Evolutionary conservation across 2,797 vertebrate genomes (phyloP), one percentile per base, ranked within the genome.

Genomic region (Lutra lutra): DNA sequence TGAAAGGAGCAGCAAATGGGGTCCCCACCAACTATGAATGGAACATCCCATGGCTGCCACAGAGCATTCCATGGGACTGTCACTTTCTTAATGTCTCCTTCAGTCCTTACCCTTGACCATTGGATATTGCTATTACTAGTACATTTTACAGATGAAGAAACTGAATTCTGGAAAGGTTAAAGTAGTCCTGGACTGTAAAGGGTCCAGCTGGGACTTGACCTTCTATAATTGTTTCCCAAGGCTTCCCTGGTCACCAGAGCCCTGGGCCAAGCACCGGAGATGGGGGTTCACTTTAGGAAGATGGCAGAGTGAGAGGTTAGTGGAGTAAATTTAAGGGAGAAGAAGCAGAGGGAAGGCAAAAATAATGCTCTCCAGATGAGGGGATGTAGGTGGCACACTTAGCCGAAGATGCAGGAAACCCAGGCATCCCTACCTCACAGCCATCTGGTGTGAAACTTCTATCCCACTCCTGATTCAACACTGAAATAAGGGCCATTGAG

Each of bases 61-160:
- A 9, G 51, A 8, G 5, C 25, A 13, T 48, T 48, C 83, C 1
- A 11, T 1, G 14, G 8, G 23, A 23, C 66, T 8, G 40, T 32
- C 14, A 48, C 54, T 35, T 91, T 78, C 56, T 66, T 40, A 73
- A 32, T 35, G 56, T 73, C 48, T 72, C 64, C 17, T 85, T 84
- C 29, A 3, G 32, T 35, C 11, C 15, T 79, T 17, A 64, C 25
- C 35, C 88, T 32, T 54, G 54, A 35, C 40, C 51, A 6, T 43
- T 48, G 35, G n/a, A 75, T 40, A 64, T 5, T 20, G 18, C 21
- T 51, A 20, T 51, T 40, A 72, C n/a, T 4, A 73, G 18, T 25
- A 46, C 32, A 72, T 78, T 93, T 96, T 64, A 38, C 17, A 95
- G 90, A n/a, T 56, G 23, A 85, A 46, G 64, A 82, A 73, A 93